A percentile compares a stretch with the other conserved stretches of the same genome.
Evolutionary conservation across 2,888 invertebrate species (phyloP).

Genomic region (Mesodorylaimus sp.): DNA sequence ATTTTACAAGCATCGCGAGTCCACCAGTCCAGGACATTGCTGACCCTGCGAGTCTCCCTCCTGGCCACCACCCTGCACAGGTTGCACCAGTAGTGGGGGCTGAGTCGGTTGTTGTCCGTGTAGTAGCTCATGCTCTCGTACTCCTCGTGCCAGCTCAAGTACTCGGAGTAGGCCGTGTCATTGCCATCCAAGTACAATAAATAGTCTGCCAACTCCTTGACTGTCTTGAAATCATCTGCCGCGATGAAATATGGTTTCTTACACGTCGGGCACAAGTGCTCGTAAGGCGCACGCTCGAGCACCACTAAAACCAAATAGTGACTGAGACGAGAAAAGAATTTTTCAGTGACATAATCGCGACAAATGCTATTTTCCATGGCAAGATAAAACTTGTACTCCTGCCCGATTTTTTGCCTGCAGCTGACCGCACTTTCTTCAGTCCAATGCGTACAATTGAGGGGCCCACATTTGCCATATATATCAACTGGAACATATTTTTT

Average conservation of each 20-base stretch:
- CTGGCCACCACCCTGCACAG: no score
- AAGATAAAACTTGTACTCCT: conserved; percentile 15
- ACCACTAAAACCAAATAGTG: conserved; percentile 8
- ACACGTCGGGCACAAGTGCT: conserved; percentile 29
- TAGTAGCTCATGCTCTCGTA: no score
- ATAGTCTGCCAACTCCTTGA: conserved; percentile 32
- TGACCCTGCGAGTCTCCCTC: no score
- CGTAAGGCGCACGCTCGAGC: conserved; percentile 16
- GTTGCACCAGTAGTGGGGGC: no score
- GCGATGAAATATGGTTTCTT: conserved; percentile 35
- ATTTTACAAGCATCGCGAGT: no score
- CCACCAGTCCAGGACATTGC: no score
- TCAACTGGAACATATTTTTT: conserved; percentile 4
- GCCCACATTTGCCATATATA: conserved; percentile 7
- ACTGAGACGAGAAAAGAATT: conserved; percentile 15
- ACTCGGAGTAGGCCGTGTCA: neutral
- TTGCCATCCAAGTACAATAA: conserved; percentile 15
- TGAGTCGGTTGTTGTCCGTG: no score
- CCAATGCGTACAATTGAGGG: conserved; percentile 1
- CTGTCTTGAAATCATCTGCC: conserved; percentile 34
- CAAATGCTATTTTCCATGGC: conserved; percentile 21
- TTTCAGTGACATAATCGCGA: conserved; percentile 27
- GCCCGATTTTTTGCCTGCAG: conserved; percentile 20
- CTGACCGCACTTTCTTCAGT: no score
- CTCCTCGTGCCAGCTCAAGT: no score